phyloP scores from a whole-genome alignment of 2,888 invertebrate species.

The Gortyna flavago region DNA sequence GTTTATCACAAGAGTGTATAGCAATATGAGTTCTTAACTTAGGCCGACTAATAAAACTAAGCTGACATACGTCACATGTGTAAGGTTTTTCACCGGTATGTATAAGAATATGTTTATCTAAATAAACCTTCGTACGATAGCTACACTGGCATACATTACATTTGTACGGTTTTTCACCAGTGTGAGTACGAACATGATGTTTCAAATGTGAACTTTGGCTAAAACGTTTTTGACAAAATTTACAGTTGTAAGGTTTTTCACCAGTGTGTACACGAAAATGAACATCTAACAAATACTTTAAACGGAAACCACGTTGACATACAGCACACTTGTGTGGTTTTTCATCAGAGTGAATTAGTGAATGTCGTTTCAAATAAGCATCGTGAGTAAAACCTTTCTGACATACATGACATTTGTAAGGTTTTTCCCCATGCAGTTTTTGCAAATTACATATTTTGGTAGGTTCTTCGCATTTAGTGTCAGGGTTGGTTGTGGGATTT shows the following conservation, averaged over 20 bases:
- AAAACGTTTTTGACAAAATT: slow-evolving; percentile 21
- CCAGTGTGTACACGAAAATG: slow-evolving; percentile 26
- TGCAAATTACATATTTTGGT: not conserved
- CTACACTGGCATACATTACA: slow-evolving; percentile 11
- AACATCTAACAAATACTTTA: not conserved
- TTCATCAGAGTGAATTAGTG: slow-evolving; percentile 7
- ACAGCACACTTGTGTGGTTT: slow-evolving; percentile 18
- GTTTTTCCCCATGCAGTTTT: slow-evolving; percentile 8
- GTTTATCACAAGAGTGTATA: slow-evolving; percentile 13
- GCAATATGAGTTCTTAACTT: slow-evolving; percentile 14
- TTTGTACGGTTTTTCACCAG: slow-evolving; percentile 27
- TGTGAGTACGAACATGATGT: slow-evolving; percentile 19
- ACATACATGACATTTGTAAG: slow-evolving; percentile 16
- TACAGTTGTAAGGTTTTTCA: slow-evolving; percentile 29
- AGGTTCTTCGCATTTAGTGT: not conserved
- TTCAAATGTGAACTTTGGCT: slow-evolving; percentile 5
- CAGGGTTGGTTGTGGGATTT: not conserved
- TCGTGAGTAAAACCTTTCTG: not conserved
- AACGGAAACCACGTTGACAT: slow-evolving; percentile 22
- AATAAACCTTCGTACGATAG: slow-evolving; percentile 1
- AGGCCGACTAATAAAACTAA: not conserved
- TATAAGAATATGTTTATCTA: slow-evolving; percentile 14
- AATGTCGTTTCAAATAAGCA: slow-evolving; percentile 8
- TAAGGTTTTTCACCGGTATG: slow-evolving; percentile 40
- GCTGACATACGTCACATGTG: slow-evolving; percentile 20